Evolutionary conservation across 35 echinoderm and acorn worm species (phyloP).

Genomic region (Lytechinus pictus): DNA sequence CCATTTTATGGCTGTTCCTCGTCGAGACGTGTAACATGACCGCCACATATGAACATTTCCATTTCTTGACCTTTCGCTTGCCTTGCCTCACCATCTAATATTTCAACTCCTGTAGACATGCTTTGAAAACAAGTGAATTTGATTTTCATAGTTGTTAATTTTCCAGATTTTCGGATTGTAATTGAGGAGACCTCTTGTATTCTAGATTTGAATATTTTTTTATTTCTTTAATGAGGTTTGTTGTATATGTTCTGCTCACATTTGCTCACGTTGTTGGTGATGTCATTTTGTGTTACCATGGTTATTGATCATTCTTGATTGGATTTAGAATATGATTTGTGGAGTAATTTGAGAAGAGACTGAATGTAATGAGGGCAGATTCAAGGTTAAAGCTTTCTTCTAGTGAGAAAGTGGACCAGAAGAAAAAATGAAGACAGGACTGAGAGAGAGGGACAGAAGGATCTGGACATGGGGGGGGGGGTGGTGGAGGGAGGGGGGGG

Average conservation of each 20-base stretch:
- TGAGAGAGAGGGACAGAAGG: neutral
- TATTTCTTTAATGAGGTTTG: neutral
- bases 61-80: neutral
- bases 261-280: neutral
- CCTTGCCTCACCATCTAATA: neutral
- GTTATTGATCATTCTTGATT: neutral
- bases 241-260: neutral
- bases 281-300: too few relatives aligned
- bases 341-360: neutral
- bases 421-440: neutral
- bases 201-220: neutral
- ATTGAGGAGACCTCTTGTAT: neutral
- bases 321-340: neutral
- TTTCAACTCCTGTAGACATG: neutral
- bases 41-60: neutral
- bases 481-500: neutral
- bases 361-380: neutral
- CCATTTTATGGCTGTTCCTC: neutral
- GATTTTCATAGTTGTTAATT: neutral
- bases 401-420: neutral
- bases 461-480: neutral
- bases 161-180: neutral
- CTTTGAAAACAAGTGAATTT: neutral
- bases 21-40: neutral
- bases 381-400: neutral